phyloP scores from a whole-genome alignment of 2,113 vertebrate genomes.

The Corythoichthys intestinalis region DNA sequence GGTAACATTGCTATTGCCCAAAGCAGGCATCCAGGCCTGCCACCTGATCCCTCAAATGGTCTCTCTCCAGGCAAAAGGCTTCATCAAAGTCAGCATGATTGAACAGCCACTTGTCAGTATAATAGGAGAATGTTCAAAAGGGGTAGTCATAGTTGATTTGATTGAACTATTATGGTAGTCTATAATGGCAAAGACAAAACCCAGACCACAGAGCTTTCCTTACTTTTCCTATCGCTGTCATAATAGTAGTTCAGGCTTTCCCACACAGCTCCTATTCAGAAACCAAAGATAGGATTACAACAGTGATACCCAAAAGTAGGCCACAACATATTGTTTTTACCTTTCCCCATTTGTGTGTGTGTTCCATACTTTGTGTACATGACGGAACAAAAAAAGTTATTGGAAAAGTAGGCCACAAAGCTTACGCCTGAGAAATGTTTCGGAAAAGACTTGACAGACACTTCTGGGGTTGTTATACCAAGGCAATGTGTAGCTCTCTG shows the following conservation, averaged over 20 bases:
- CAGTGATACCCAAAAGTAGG: conserved; percentile 50
- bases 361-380: conserved; percentile 13
- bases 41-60: conserved; percentile 35
- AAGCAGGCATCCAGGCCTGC: conserved; percentile 22
- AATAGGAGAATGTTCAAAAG: not conserved
- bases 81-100: not conserved
- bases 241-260: conserved; percentile 42
- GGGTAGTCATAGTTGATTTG: conserved; percentile 3
- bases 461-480: not conserved
- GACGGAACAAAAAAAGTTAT: conserved; percentile 23
- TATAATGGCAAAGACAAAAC: conserved; percentile 29
- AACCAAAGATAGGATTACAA: conserved; percentile 49
- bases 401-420: conserved; percentile 30
- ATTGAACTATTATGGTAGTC: conserved; percentile 33
- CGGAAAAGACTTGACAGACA: not conserved
- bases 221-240: conserved; percentile 2
- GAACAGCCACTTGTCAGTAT: not conserved
- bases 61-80: not conserved
- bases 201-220: conserved; percentile 19
- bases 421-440: conserved; percentile 33
- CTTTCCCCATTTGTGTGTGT: conserved; percentile 19
- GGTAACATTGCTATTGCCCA: conserved; percentile 52
- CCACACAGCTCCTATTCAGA: conserved; percentile 48
- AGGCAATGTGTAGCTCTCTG: not conserved
- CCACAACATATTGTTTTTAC: conserved; percentile 38